phyloP scores from a whole-genome alignment of 2,113 vertebrate genomes.

The Tetrao urogallus region DNA sequence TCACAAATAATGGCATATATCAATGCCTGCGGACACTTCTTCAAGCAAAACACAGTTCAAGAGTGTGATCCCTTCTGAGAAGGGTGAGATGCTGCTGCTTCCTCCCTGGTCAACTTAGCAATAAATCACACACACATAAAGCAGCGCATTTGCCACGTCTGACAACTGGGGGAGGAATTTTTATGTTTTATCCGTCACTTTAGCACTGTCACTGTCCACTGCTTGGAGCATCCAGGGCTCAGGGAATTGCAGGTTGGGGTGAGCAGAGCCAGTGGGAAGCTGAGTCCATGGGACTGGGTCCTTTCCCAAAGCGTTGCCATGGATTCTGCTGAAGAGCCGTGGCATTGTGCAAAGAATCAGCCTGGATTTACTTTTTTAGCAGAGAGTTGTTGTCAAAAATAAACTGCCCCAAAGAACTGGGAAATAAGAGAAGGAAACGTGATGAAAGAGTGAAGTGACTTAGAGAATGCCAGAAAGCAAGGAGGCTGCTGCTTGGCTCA shows the following conservation, averaged over 20 bases:
- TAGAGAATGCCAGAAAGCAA: neutral
- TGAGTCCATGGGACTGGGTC: fast-evolving
- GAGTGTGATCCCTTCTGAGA: neutral
- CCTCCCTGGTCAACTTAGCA: neutral
- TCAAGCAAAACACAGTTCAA: neutral
- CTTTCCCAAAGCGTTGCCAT: neutral
- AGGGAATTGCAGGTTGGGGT: neutral
- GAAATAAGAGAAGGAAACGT: neutral
- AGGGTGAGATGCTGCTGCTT: neutral
- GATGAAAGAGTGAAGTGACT: neutral
- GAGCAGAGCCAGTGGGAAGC: neutral
- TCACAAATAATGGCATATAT: neutral
- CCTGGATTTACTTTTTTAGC: neutral
- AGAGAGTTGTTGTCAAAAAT: neutral
- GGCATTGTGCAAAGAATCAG: neutral
- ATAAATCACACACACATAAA: neutral
- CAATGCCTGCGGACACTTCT: neutral
- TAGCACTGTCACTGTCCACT: neutral
- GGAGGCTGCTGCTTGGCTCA: neutral
- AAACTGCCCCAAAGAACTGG: neutral
- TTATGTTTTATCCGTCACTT: neutral
- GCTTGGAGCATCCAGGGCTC: neutral
- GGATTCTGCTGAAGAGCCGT: neutral
- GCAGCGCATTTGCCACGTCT: neutral
- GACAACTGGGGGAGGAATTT: neutral